These are phyloP conservation scores for Druceiella hillmani DNA, from an alignment of 2,888 invertebrate genomes.

Conservation along the genomic window DNA sequence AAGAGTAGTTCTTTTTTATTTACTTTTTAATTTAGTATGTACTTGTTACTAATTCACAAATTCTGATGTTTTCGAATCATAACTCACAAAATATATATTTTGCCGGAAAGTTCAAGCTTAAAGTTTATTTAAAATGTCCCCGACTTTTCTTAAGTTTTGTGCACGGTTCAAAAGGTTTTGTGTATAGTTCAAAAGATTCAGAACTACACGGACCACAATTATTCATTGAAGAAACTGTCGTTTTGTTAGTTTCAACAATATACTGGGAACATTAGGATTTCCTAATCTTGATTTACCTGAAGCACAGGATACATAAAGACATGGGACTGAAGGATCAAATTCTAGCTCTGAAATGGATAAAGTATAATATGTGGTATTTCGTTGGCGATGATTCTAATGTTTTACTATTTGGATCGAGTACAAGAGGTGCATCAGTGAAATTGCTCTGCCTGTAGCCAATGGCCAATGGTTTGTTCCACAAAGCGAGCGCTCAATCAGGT, in stretches of 20 bases:
- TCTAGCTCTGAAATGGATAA: conserved; percentile 49
- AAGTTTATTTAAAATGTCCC: too few relatives aligned
- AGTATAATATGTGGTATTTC: conserved; percentile 43
- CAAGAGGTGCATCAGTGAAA: conserved; percentile 46
- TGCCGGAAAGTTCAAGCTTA: too few relatives aligned
- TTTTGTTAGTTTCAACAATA: conserved; percentile 43
- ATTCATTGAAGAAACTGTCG: conserved; percentile 39
- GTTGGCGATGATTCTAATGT: conserved; percentile 46
- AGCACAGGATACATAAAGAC: conserved; percentile 44
- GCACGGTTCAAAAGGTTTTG: conserved; percentile 47
- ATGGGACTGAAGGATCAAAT: conserved; percentile 51
- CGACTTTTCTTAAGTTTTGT: too few relatives aligned
- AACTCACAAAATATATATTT: too few relatives aligned
- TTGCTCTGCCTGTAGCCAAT: conserved; percentile 40
- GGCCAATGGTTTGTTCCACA: conserved; percentile 48
- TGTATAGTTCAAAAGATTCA: conserved; percentile 40
- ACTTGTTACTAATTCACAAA: too few relatives aligned
- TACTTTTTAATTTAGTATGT: too few relatives aligned
- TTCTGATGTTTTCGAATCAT: too few relatives aligned
- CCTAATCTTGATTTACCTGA: conserved; percentile 37
- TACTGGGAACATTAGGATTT: conserved; percentile 44
- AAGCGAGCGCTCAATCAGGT: conserved; percentile 52
- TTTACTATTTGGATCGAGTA: conserved; percentile 50
- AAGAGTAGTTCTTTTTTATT: too few relatives aligned
- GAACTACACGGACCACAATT: conserved; percentile 39